Conservation (phyloP, 1,140 invertebrate species). For the Metaphire vulgaris region DNA sequence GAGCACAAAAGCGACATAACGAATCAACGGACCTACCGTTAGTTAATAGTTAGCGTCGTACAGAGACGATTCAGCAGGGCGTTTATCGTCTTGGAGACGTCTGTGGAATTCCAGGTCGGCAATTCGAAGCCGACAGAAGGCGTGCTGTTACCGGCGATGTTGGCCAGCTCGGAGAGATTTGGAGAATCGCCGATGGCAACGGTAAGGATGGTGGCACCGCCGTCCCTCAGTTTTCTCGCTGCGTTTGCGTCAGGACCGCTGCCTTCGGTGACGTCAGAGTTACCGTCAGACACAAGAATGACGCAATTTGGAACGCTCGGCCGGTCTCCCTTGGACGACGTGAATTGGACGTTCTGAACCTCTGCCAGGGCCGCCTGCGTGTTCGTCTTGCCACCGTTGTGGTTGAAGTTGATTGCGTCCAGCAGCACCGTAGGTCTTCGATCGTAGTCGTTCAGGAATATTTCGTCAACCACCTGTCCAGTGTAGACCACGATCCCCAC, state of each 20-base stretch:
- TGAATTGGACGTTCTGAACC: neutral
- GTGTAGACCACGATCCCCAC: neutral
- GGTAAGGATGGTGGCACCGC: neutral
- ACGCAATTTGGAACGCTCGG: neutral
- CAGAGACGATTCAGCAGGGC: too few species aligned
- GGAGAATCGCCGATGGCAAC: neutral
- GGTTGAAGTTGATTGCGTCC: neutral
- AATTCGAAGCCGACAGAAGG: too few species aligned
- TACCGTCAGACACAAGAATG: neutral
- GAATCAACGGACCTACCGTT: too few species aligned
- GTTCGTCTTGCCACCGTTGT: neutral
- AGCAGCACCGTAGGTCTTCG: neutral
- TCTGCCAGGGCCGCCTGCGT: neutral
- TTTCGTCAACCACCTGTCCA: neutral
- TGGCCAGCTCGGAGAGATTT: neutral
- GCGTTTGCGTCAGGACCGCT: neutral
- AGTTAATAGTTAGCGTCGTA: too few species aligned
- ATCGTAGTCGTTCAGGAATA: neutral
- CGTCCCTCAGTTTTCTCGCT: neutral
- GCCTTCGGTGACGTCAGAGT: slow-evolving; percentile 7
- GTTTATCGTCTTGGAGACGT: too few species aligned
- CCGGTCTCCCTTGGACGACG: neutral
- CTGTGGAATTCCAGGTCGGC: too few species aligned
- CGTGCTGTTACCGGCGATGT: neutral
- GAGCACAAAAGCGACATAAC: too few species aligned